These are phyloP conservation scores for Luscinia megarhynchos DNA, from an alignment of 2,797 vertebrate genomes.

Conservation along the genomic window DNA sequence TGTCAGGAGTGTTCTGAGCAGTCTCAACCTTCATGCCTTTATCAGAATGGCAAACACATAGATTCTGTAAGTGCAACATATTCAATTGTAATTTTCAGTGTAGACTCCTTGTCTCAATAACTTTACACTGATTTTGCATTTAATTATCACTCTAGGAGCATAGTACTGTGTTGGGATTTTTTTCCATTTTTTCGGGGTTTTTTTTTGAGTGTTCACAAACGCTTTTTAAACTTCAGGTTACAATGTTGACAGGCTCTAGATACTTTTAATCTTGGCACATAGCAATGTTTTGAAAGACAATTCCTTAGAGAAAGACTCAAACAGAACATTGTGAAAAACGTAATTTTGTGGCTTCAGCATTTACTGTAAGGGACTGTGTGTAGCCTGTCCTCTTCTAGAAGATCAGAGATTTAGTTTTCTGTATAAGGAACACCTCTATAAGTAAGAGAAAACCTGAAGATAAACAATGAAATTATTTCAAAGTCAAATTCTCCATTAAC, in stretches of 20 bases:
- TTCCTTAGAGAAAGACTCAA: not conserved
- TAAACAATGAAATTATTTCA: not conserved
- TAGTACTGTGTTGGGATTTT: fast-evolving
- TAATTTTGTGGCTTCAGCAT: not conserved
- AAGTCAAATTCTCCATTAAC: not conserved
- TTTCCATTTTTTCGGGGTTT: fast-evolving
- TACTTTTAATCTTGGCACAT: not conserved
- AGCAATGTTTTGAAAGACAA: not conserved
- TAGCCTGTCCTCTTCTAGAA: not conserved
- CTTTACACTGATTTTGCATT: not conserved
- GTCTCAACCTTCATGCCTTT: not conserved
- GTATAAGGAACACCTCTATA: not conserved
- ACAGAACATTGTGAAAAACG: not conserved
- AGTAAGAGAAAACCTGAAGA: not conserved
- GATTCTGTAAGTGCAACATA: not conserved
- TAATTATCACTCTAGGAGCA: not conserved
- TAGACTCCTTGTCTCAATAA: not conserved
- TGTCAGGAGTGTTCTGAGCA: not conserved
- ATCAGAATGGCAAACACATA: not conserved
- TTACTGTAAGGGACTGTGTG: not conserved
- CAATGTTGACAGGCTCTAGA: not conserved
- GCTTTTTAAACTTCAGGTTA: not conserved
- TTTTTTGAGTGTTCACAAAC: not conserved
- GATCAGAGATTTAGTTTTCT: not conserved
- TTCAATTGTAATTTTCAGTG: not conserved